Conservation (phyloP, 1,140 invertebrate species). For the Batillaria attramentaria region DNA sequence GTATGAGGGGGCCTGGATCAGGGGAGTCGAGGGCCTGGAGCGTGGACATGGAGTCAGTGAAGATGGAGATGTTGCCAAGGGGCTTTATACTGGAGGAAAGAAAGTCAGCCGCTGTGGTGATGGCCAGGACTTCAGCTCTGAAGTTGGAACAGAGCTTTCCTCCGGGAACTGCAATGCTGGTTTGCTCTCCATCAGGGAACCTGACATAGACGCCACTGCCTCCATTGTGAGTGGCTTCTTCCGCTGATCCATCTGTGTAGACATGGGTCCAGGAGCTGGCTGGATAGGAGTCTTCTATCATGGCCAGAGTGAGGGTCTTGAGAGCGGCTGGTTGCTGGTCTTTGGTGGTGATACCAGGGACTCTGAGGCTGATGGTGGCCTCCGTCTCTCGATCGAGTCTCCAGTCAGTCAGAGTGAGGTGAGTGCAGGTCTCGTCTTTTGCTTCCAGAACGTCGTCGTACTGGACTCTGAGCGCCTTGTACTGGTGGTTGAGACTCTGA, state of each 20-base stretch:
- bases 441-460: background rate
- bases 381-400: slow-evolving; percentile 13
- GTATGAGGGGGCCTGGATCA: slow-evolving; percentile 16
- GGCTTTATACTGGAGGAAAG: background rate
- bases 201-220: background rate
- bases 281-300: slow-evolving; percentile 3
- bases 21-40: slow-evolving; percentile 15
- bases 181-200: background rate
- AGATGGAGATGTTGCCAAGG: slow-evolving; percentile 7
- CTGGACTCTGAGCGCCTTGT: slow-evolving; percentile 24
- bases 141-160: slow-evolving; percentile 4
- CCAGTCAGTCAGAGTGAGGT: background rate
- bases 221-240: slow-evolving; percentile 1
- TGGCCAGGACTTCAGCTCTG: slow-evolving; percentile 12
- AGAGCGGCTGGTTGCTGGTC: slow-evolving; percentile 4
- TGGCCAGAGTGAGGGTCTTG: slow-evolving; percentile 23
- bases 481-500: slow-evolving; percentile 27
- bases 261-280: slow-evolving; percentile 23
- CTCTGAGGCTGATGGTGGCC: slow-evolving; percentile 8
- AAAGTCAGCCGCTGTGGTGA: slow-evolving; percentile 9
- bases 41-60: slow-evolving; percentile 13
- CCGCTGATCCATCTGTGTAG: slow-evolving; percentile 19
- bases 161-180: background rate
- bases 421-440: background rate
- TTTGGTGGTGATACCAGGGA: slow-evolving; percentile 9